Percentiles rank a stretch among this genome's conserved stretches.
phyloP scores from a whole-genome alignment of 1,140 invertebrate species.

The Sesamia nonagrioides region DNA sequence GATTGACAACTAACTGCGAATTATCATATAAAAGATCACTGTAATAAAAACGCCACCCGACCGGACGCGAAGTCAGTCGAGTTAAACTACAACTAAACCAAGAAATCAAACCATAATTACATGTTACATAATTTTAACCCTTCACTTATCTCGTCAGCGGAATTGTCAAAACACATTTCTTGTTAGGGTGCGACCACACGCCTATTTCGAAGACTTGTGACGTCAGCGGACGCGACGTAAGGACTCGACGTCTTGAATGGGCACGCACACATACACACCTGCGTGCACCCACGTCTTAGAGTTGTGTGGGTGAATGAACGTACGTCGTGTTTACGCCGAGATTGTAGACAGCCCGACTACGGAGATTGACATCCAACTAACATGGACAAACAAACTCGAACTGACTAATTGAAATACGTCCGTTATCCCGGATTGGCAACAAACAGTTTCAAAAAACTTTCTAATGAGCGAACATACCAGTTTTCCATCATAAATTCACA shows the following conservation, averaged over 20 bases:
- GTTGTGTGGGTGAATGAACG: constrained; percentile 77
- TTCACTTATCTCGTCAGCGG: constrained; percentile 73
- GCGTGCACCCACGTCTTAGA: constrained; percentile 50
- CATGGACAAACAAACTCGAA: constrained; percentile 71
- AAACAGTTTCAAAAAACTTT: constrained; percentile 71
- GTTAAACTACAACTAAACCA: constrained; percentile 18
- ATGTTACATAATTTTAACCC: constrained; percentile 67
- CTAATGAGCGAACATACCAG: constrained; percentile 75
- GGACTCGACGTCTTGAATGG: constrained; percentile 80
- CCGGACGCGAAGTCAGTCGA: constrained; percentile 23
- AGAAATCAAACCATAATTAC: constrained; percentile 62
- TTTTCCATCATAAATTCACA: constrained; percentile 77
- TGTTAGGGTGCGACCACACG: constrained; percentile 75
- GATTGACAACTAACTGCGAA: constrained; percentile 14
- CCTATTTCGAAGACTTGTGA: constrained; percentile 79
- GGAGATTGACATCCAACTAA: constrained; percentile 76
- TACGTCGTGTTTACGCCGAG: constrained; percentile 76
- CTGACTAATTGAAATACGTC: constrained; percentile 76
- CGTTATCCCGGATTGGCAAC: constrained; percentile 67
- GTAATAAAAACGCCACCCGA: constrained; percentile 16
- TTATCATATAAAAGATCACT: constrained; percentile 11
- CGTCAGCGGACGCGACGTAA: constrained; percentile 83
- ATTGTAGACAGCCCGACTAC: constrained; percentile 69
- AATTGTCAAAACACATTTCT: constrained; percentile 74
- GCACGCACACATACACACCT: constrained; percentile 68